Base-by-base conservation (phyloP, 1,140 invertebrate genomes). In the Theocolax elegans region DNA sequence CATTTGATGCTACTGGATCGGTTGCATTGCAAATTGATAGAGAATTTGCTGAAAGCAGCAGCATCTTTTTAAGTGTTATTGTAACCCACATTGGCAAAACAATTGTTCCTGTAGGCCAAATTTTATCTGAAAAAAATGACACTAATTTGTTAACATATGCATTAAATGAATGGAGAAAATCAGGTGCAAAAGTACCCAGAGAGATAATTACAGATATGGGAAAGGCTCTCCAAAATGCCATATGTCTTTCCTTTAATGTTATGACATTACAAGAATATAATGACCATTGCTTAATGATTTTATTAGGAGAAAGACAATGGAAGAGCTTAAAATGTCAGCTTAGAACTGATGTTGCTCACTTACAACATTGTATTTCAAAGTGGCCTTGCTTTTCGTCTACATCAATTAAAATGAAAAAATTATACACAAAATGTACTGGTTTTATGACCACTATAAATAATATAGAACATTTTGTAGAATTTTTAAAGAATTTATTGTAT, bases 151-250 rank as follows among this genome's bases (percentile, higher is more conserved):
- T 35, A 19, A 10, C 35, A 29, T n/a, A n/a, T n/a, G n/a, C n/a
- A 29, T 19, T 56, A 35, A 35, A 19, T 31, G 53, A 56, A 35
- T 56, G 27, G 27, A 17, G 10, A 56, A 56, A 56, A 56, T 17
- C 27, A 19, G 29, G 29, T 17, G 27, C 53, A n/a, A 31, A 7
- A 19, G 19, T 31, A 17, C 53, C 53, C 31, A 17, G 19, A 17
- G 27, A 12, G 17, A 35, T 56, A 19, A 29, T 56, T 17, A 31
- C 53, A 35, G 53, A 56, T 53, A 53, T 53, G 49, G 49, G 49
- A 8, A 53, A 53, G 27, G 49, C 21, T 13, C 10, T 29, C 13
- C 53, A 56, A 38, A 56, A 56, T 38, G 9, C 27, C 17, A 29
- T 56, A 6, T 35, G 53, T 35, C 19, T 56, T 17, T 1, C 56